Evolutionary conservation across 2,113 vertebrate species (phyloP).

Genomic region (Castor canadensis): DNA sequence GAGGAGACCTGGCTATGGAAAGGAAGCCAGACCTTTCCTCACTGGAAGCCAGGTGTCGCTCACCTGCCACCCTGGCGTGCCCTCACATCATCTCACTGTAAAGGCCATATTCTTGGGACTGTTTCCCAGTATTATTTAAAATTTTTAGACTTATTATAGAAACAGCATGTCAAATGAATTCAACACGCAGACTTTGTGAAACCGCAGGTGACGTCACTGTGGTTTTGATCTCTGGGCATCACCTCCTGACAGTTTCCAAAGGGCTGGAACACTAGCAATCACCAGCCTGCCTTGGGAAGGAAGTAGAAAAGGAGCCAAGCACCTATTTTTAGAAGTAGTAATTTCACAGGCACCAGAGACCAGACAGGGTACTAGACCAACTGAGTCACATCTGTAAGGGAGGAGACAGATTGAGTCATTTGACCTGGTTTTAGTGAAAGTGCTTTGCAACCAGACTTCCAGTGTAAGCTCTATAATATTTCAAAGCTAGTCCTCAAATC

Average conservation of each 20-base stretch:
- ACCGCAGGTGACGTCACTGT: not conserved
- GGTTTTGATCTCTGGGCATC: not conserved
- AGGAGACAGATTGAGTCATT: constrained; percentile 16
- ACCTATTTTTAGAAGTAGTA: constrained; percentile 15
- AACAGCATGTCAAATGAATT: not conserved
- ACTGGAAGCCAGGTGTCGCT: no score
- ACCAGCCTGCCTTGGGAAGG: not conserved
- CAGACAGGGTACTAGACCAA: not conserved
- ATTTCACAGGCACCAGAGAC: not conserved
- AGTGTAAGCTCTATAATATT: not conserved
- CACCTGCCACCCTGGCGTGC: not conserved
- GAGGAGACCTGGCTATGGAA: not conserved
- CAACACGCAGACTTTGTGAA: not conserved
- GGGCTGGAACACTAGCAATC: not conserved
- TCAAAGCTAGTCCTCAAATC: not conserved
- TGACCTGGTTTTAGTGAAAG: constrained; percentile 1
- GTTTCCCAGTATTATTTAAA: not conserved
- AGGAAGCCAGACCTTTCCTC: not conserved
- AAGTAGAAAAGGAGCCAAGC: not conserved
- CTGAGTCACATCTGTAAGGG: not conserved
- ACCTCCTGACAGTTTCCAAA: not conserved
- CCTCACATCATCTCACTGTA: not conserved
- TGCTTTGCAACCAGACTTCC: not conserved
- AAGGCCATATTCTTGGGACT: not conserved
- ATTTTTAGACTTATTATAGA: not conserved